Conservation (phyloP, 2,113 vertebrate genomes). For the Myotis davidii region DNA sequence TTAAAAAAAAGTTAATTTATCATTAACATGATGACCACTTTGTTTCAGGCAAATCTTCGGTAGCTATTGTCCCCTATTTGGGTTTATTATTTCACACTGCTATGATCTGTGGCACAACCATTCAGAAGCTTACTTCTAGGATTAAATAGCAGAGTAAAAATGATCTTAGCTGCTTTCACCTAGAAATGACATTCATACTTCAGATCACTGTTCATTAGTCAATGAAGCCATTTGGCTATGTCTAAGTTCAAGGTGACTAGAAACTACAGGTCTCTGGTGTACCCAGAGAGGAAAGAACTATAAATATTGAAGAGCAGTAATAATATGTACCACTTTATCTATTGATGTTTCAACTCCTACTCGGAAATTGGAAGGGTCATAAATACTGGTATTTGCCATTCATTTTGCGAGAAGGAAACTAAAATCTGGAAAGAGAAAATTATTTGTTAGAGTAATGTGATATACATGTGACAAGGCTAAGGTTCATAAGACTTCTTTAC, state of each 20-base stretch:
- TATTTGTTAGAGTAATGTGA: background rate
- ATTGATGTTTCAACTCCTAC: background rate
- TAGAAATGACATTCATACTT: background rate
- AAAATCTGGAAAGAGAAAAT: background rate
- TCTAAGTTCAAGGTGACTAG: background rate
- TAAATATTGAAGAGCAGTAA: background rate
- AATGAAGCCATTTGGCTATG: background rate
- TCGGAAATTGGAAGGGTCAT: background rate
- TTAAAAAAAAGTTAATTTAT: background rate
- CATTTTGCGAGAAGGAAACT: background rate
- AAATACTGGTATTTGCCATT: background rate
- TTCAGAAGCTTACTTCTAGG: background rate
- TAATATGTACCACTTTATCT: background rate
- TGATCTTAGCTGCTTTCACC: background rate
- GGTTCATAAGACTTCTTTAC: background rate
- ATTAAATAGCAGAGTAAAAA: background rate
- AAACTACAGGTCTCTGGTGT: background rate
- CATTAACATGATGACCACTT: background rate
- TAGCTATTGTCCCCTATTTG: background rate
- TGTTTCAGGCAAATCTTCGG: background rate
- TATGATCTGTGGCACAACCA: background rate
- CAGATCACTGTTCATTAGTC: background rate
- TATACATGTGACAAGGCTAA: background rate
- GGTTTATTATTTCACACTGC: background rate
- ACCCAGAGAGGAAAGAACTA: background rate